Evolutionary conservation across 2,113 vertebrate species (phyloP), one percentile per base, ranked within the genome.

Genomic region (cattle (Bos taurus)): DNA sequence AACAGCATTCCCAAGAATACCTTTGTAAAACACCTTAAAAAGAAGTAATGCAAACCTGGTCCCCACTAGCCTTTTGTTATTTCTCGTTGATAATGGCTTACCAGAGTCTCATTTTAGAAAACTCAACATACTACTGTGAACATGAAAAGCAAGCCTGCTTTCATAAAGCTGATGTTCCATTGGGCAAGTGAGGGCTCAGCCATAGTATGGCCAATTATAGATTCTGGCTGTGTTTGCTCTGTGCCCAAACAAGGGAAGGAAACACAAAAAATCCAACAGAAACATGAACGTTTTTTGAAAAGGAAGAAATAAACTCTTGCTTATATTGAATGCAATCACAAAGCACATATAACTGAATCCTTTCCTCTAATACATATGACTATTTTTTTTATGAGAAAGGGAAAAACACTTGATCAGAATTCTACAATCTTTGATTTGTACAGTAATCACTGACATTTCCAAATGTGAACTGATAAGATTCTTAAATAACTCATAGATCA

Each of bases 11-110:
- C 89, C 83, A 88, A 97, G 96, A 97, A 97, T 81, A 83, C 86
- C 93, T 98, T 98, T 97, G 96, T 97, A 89, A 97, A 97, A 95
- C 95, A 30, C 46, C 96, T 97, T 94, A 40, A 87, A 97, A 95
- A 95, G 96, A 91, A 97, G 89, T 83, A 54, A 81, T 95, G 89
- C 93, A 97, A 97, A 97, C 91, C 91, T 52, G 84, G 84, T 80
- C 30, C 52, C 93, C 92, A 94, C 82, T 87, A 59, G 95, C 80
- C 64, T 97, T 97, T 97, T 94, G 95, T 96, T 95, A 97, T 97
- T 95, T 98, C 91, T 91, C 83, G 64, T 52, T 90, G 96, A 95
- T 97, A 97, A 98, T 87, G 86, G 95, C 80, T 97, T 95, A 86
- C 83, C 93, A 97, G 94, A 82, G 83, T 60, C 91, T 97, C 81